Percentiles rank a stretch among this genome's conserved stretches.
phyloP scores from a whole-genome alignment of 2,113 vertebrate species.

The Anser cygnoides region DNA sequence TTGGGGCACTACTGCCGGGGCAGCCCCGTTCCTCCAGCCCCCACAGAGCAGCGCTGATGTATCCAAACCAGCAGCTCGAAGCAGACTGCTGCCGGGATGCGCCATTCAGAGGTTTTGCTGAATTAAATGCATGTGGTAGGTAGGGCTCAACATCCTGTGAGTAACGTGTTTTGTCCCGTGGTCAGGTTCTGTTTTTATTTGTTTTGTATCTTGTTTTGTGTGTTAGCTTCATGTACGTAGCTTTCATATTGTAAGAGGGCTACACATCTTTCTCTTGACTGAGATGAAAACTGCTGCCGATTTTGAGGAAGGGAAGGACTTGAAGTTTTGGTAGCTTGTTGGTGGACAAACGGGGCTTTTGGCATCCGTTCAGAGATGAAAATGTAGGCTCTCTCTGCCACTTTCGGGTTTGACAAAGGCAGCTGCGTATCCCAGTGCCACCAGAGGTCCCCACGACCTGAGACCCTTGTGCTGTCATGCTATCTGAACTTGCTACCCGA shows the following conservation, averaged over 20 bases:
- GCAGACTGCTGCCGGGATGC: not conserved
- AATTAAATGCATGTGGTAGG: not conserved
- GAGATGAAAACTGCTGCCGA: not conserved
- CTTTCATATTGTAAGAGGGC: not conserved
- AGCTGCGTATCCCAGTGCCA: not conserved
- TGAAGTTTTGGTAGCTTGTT: not conserved
- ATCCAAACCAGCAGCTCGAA: not conserved
- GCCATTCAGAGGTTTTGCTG: not conserved
- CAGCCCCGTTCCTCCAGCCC: not conserved
- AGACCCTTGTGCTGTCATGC: not conserved
- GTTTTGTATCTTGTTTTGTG: not conserved
- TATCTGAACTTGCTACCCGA: not conserved
- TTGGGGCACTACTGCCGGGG: not conserved
- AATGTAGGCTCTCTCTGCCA: not conserved
- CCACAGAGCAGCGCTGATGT: not conserved
- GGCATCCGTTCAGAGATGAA: not conserved
- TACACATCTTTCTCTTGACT: not conserved
- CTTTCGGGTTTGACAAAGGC: not conserved
- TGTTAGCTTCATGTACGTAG: not conserved
- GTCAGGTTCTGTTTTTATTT: not conserved
- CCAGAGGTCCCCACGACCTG: not conserved
- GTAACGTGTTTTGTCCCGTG: accelerated
- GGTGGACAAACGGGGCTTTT: not conserved
- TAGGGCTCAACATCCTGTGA: not conserved
- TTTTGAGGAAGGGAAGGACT: not conserved